A percentile compares a stretch with the other conserved stretches of the same genome.
Evolutionary conservation across 2,113 vertebrate species (phyloP).

Genomic region (Taxidea taxus): DNA sequence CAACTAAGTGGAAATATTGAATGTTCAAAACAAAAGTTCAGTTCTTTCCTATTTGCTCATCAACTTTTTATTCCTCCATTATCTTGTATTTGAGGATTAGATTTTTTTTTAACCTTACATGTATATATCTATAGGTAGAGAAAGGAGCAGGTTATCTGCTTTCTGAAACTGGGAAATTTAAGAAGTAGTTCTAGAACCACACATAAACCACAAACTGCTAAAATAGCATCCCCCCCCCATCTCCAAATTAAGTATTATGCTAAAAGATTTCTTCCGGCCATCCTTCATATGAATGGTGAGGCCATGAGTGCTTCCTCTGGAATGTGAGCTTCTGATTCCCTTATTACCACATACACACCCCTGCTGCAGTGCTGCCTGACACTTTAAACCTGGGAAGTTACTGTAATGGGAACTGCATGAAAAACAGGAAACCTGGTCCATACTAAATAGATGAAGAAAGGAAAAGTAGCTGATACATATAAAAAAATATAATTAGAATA

Average conservation of each 20-base stretch:
- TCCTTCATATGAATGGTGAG: conserved; percentile 42
- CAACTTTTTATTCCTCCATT: background rate
- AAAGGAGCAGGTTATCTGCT: background rate
- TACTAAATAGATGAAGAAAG: background rate
- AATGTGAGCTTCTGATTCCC: conserved; percentile 34
- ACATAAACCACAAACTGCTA: conserved; percentile 33
- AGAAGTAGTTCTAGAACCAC: background rate
- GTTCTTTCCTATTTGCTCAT: background rate
- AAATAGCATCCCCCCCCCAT: background rate
- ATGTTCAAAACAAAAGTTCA: background rate
- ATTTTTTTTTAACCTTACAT: background rate
- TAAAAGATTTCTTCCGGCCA: conserved; percentile 39
- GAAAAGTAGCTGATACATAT: background rate
- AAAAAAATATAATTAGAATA: conserved; percentile 34
- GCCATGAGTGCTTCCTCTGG: conserved; percentile 7
- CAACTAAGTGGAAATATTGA: background rate
- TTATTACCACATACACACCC: background rate
- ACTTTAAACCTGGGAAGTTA: conserved; percentile 12
- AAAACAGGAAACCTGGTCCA: conserved; percentile 36
- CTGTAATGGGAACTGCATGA: background rate
- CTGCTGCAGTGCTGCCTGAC: background rate
- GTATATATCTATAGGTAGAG: background rate
- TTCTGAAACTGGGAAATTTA: background rate
- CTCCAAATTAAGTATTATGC: background rate
- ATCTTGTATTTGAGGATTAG: background rate